phyloP scores from a whole-genome alignment of 2,113 vertebrate genomes.

The Plecotus auritus region DNA sequence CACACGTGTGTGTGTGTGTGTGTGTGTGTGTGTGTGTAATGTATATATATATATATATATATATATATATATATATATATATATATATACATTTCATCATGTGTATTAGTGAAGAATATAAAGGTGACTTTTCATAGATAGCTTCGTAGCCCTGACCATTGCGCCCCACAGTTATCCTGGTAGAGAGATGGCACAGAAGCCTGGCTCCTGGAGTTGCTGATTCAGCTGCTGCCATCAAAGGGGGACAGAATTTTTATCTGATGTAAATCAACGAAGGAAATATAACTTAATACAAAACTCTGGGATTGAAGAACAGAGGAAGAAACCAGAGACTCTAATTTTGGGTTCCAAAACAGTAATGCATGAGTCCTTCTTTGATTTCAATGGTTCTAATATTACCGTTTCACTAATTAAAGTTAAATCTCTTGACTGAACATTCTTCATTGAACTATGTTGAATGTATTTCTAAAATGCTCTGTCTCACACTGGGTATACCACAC shows the following conservation, averaged over 20 bases:
- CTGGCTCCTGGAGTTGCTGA: neutral
- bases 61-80: neutral
- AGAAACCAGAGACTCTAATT: constrained; percentile 69
- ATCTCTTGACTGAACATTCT: constrained; percentile 50
- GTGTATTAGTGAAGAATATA: neutral
- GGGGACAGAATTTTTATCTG: constrained; percentile 58
- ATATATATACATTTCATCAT: neutral
- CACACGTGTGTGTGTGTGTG: too few species aligned
- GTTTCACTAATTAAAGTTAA: constrained; percentile 73
- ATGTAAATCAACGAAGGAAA: constrained; percentile 62
- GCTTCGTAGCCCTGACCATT: neutral
- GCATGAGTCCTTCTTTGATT: constrained; percentile 64
- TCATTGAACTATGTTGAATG: constrained; percentile 41
- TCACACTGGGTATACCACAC: neutral
- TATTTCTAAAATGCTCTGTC: constrained; percentile 44
- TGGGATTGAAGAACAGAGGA: constrained; percentile 45
- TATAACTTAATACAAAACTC: constrained; percentile 64
- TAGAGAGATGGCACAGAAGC: neutral
- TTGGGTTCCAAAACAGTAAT: constrained; percentile 60
- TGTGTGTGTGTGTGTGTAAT: too few species aligned
- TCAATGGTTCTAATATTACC: constrained; percentile 72
- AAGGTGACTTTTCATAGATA: neutral
- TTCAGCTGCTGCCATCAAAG: constrained; percentile 59
- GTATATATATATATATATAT: too few species aligned
- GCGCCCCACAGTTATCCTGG: neutral